Evolutionary conservation across 1,140 invertebrate genomes (phyloP).

Genomic region (Ditylenchus dipsaci): DNA sequence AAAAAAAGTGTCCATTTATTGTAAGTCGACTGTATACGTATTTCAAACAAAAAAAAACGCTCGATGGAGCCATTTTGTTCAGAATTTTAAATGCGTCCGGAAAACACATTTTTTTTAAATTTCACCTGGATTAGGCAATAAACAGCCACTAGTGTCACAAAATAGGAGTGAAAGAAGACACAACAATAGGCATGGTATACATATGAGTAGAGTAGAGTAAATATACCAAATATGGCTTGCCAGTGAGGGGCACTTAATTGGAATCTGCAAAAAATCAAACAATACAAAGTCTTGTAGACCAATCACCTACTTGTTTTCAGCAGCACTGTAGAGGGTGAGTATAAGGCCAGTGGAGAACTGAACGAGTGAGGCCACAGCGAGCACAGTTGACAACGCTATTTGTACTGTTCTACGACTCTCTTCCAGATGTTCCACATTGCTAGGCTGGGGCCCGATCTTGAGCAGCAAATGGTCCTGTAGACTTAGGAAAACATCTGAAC

Average conservation of each 20-base stretch:
- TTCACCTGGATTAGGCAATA: conserved; percentile 17
- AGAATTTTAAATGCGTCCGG: too few relatives aligned
- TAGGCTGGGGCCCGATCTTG: background rate
- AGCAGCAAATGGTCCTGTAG: conserved; percentile 16
- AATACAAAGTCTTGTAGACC: too few relatives aligned
- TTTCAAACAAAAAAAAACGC: too few relatives aligned
- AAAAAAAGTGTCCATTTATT: too few relatives aligned
- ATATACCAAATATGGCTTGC: conserved; percentile 27
- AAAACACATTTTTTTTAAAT: too few relatives aligned
- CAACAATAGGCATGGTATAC: conserved; percentile 32
- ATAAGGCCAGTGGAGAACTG: conserved; percentile 35
- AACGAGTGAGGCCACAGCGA: conserved; percentile 24
- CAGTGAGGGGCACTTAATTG: conserved; percentile 27
- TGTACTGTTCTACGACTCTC: background rate
- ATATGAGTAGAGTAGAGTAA: conserved; percentile 23
- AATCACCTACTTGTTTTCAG: conserved; percentile 29
- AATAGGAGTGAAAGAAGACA: conserved; percentile 29
- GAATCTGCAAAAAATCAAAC: conserved; percentile 28
- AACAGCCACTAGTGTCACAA: conserved; percentile 23
- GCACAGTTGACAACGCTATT: conserved; percentile 17
- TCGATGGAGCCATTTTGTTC: too few relatives aligned
- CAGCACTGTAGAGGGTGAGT: conserved; percentile 34
- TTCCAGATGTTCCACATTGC: background rate
- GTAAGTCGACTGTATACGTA: too few relatives aligned
- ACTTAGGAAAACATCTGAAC: conserved; percentile 16